A percentile compares a stretch with the other conserved stretches of the same genome.
Evolutionary conservation across 2,888 invertebrate species (phyloP).

Genomic region (Eupithecia centaureata): DNA sequence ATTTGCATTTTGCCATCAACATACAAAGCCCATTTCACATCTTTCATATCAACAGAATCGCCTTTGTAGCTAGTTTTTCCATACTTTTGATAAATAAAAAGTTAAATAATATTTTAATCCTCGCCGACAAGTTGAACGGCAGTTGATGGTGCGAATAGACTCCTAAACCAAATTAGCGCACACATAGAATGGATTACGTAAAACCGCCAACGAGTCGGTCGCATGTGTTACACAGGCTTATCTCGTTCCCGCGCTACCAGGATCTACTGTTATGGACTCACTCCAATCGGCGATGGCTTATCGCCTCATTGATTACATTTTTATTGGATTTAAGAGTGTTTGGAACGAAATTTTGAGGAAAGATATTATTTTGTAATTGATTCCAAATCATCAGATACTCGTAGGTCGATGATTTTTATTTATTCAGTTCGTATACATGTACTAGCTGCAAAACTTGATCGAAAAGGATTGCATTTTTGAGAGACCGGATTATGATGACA

Average conservation of each 20-base stretch:
- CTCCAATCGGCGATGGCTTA: conserved; percentile 26
- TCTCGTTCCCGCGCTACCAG: conserved; percentile 47
- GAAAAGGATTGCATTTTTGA: too few relatives aligned
- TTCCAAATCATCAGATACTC: too few relatives aligned
- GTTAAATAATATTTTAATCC: not conserved
- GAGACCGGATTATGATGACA: too few relatives aligned
- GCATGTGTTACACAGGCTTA: conserved; percentile 47
- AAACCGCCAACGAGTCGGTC: conserved; percentile 32
- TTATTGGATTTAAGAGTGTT: conserved; percentile 4
- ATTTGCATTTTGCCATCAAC: too few relatives aligned
- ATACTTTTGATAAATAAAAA: not conserved
- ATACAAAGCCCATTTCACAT: too few relatives aligned
- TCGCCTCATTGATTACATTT: conserved; percentile 28
- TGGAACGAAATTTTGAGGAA: not conserved
- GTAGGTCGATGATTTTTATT: too few relatives aligned
- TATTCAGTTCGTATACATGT: too few relatives aligned
- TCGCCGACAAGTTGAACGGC: conserved; percentile 1
- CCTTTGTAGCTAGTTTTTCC: too few relatives aligned
- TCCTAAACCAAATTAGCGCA: conserved; percentile 31
- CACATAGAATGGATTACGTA: conserved; percentile 29
- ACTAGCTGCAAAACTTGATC: too few relatives aligned
- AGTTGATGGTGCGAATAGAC: conserved; percentile 11
- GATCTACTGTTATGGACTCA: conserved; percentile 33
- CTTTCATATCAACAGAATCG: too few relatives aligned
- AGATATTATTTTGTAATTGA: not conserved